Evolutionary conservation across 64 coral and sea anemone genomes (phyloP), one percentile per base, ranked within the genome.

Genomic region (Orbicella faveolata): DNA sequence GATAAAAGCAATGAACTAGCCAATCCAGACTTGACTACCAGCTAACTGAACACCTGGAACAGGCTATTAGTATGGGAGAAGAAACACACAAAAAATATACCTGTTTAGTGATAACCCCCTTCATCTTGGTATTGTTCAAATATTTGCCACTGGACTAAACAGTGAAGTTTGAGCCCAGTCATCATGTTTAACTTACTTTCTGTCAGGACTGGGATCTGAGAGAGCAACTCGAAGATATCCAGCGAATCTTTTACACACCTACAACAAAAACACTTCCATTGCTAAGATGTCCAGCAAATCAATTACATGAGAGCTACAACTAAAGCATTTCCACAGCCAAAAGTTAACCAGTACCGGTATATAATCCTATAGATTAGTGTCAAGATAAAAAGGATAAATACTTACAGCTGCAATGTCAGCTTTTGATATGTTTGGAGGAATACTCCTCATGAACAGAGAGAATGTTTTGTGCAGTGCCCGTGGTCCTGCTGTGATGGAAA

Each of bases 151-250:
- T 6, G 44, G 44, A 48, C 44, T 74, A 15, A 87, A 26, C 17
- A 14, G 35, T 15, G 16, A 21, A 16, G 21, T 3, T 64, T 10
- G 44, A 89, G 36, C n/a, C 10, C 21, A 33, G 4, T 15, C 18
- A 15, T 10, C 6, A 53, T 63, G 55, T 6, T 48, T 48, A 41
- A 61, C 75, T 87, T 87, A 99, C 97, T 92, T 99, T 94, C 94
- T 93, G 1, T 99, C 97, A 69, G 97, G 97, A 34, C 94, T 92
- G 20, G 97, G 97, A 41, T 99, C 97, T 69, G 97, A 99, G 16
- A 99, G 85, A 1, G 91, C 97, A 76, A 96, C 94, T 76, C 97
- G 83, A 74, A 99, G 91, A 84, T 84, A 96, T 12, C 97, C 97
- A 41, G 97, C 87, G 84, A 93, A 99, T 75, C 97, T 70, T 36